Conservation (phyloP, 1,140 invertebrate genomes). For the Portunus trituberculatus region DNA sequence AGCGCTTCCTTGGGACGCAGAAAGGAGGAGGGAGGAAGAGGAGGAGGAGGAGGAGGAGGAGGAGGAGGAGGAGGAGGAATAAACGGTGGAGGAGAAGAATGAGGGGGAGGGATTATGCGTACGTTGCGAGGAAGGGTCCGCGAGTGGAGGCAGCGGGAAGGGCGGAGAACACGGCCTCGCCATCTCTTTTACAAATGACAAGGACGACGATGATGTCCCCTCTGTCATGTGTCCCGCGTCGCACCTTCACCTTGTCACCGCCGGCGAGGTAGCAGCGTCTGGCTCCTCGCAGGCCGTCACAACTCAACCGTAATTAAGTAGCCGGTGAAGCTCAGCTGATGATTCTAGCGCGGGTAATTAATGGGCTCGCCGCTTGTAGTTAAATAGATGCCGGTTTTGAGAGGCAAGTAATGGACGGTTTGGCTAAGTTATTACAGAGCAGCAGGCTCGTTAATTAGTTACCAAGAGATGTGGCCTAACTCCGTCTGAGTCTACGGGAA, state of each 20-base stretch:
- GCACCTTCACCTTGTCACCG: too few relatives aligned
- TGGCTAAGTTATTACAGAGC: conserved; percentile 42
- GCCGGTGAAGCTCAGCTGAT: conserved; percentile 12
- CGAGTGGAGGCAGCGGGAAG: too few relatives aligned
- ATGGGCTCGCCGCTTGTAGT: neutral
- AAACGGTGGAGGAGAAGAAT: too few relatives aligned
- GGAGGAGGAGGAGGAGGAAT: too few relatives aligned
- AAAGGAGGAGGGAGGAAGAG: neutral
- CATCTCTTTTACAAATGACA: neutral
- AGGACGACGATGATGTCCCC: neutral
- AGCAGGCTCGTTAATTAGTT: conserved; percentile 42
- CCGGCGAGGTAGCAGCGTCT: neutral
- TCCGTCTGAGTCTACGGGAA: neutral
- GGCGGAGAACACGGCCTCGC: too few relatives aligned
- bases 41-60: neutral
- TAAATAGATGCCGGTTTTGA: conserved; percentile 44
- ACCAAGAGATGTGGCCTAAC: conserved; percentile 1
- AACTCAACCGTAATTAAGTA: conserved; percentile 22
- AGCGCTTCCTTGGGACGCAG: neutral
- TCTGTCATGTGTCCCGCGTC: too few relatives aligned
- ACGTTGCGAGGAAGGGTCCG: neutral
- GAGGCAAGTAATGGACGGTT: conserved; percentile 41
- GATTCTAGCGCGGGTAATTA: conserved; percentile 7
- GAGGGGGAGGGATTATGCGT: neutral
- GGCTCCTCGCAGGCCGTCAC: conserved; percentile 6